Base-by-base conservation (phyloP, 2,888 invertebrate species). In the Caenorhabditis macrosperma region DNA sequence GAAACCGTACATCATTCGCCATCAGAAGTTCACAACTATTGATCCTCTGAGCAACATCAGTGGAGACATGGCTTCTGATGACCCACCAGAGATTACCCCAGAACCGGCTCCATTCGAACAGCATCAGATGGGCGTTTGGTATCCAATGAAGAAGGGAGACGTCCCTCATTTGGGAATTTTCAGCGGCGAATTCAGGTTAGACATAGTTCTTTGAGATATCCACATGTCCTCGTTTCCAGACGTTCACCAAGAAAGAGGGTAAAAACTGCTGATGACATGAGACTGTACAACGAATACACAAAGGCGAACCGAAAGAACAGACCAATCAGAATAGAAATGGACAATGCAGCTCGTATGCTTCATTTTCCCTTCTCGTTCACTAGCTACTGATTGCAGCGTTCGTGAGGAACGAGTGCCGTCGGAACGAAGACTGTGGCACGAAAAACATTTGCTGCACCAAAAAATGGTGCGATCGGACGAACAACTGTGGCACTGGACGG, bases 281-380 rank as follows among this genome's bases (percentile, higher is more conserved):
- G 81, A 6, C 28, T 75, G 24, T 79, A 75, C n/a, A 54, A 67
- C 22, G 85, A 88, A 33, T 87, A 87, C 64, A 82, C 84, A 0
- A 77, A 59, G 63, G 67, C 79, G 10, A 87, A 87, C 55, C 82
- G 83, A 10, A 30, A 52, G 30, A 78, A 76, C 7, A 77, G 66
- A 57, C 87, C 86, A 9, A 69, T 86, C 1, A 57, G 85, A 9
- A 83, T 88, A 33, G 85, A 86, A 66, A 78, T 83, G 71, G 75
- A 75, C 28, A 81, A 84, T 17, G 85, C 85, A 12, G 50, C 59
- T 26, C 20, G 86, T 84, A 35, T 48, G 54, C 26, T 60, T 24
- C 1, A 2, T 38, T 57, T 20, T 44, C 3, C 9, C 7, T 17
- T n/a, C n/a, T 26, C 4, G 6, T 20, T 46, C 2, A 38, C 15